Conservation (phyloP, 2,888 invertebrate species). For the Trichogramma evanescens region DNA sequence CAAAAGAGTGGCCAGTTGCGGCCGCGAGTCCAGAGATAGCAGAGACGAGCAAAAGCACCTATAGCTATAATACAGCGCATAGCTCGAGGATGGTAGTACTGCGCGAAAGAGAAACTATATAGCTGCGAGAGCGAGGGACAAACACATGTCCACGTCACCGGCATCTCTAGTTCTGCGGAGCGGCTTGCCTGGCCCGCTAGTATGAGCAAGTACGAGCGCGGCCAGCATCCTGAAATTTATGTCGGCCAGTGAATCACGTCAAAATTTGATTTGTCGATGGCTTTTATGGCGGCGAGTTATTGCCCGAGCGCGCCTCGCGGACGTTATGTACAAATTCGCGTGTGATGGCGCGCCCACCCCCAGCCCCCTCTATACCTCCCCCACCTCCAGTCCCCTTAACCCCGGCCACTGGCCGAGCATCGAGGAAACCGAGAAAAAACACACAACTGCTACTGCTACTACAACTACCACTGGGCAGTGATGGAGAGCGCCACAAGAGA, state of each 20-base stretch:
- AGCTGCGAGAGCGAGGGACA: conserved; percentile 26
- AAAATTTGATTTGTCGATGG: conserved; percentile 49
- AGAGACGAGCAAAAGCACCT: too few relatives aligned
- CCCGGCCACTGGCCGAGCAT: too few relatives aligned
- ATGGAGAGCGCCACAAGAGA: not conserved
- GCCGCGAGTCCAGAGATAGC: not conserved
- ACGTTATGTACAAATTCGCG: conserved; percentile 43
- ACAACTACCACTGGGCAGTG: too few relatives aligned
- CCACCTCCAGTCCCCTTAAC: too few relatives aligned
- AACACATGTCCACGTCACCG: conserved; percentile 47
- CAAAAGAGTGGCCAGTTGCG: conserved; percentile 4
- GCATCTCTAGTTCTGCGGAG: conserved; percentile 32
- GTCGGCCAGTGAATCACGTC: conserved; percentile 47
- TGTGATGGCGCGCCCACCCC: conserved; percentile 28
- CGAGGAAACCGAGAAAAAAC: too few relatives aligned
- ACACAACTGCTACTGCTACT: too few relatives aligned
- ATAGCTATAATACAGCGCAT: too few relatives aligned
- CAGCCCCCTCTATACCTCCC: not conserved
- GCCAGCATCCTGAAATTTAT: conserved; percentile 44
- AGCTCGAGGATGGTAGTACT: conserved; percentile 8
- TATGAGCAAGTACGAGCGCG: conserved; percentile 16
- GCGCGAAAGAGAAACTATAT: conserved; percentile 13
- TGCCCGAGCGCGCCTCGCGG: conserved; percentile 28
- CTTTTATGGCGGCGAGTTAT: conserved; percentile 48
- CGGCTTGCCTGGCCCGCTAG: too few relatives aligned